Conservation (phyloP, 2,113 vertebrate genomes). For the Pardalotus punctatus region DNA sequence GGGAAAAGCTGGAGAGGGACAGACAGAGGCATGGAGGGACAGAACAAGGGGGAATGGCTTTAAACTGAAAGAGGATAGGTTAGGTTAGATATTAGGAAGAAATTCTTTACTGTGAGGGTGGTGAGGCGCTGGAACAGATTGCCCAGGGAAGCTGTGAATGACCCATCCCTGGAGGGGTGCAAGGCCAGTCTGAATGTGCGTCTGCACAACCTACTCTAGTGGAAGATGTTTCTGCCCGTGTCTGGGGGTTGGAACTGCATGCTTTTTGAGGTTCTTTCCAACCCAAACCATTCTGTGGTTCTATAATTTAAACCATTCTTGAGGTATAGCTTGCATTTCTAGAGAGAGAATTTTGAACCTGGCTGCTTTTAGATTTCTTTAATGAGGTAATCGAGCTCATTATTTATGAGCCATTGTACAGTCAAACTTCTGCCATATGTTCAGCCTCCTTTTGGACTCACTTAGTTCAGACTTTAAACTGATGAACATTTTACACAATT, state of each 20-base stretch:
- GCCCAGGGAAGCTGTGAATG: background rate
- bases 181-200: background rate
- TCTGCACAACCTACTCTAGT: background rate
- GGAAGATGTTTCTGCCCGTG: background rate
- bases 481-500: background rate
- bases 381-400: background rate
- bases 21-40: background rate
- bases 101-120: background rate
- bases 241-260: background rate
- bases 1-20: background rate
- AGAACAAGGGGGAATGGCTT: background rate
- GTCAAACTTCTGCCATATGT: background rate
- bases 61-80: background rate
- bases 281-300: background rate
- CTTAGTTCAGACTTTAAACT: background rate
- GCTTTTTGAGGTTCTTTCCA: background rate
- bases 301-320: background rate
- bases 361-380: background rate
- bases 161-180: background rate
- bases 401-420: background rate
- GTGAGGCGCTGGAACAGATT: background rate
- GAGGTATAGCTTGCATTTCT: background rate
- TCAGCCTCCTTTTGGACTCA: background rate
- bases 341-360: background rate
- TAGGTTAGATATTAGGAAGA: background rate